Base-by-base conservation (phyloP, 2,113 vertebrate genomes). In the Laticauda colubrina region DNA sequence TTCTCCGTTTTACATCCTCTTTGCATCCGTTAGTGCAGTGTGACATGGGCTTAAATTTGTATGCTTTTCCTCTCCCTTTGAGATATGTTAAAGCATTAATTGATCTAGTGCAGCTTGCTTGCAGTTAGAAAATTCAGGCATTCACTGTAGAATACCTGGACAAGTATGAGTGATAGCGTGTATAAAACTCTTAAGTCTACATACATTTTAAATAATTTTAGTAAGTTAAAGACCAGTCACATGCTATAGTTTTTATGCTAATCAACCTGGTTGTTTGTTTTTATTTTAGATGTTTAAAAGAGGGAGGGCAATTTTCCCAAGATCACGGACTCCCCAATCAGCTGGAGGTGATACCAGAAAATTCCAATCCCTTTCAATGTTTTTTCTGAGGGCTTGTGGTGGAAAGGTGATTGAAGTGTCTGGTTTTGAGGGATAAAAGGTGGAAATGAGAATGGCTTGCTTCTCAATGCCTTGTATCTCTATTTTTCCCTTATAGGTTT, bases 21-120 rank as follows among this genome's bases (percentile, higher is more conserved):
- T 39, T 39, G 34, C 34, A 39, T 39, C 34, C 34, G 34, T 39
- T 39, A 39, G 34, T 39, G 34, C 34, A 39, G 34, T 39, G 34
- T 39, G 34, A 39, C 34, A 39, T 39, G 34, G 34, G 34, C 48
- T 85, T 89, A 92, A 48, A 34, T 85, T 93, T 94, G 3, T 95
- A 95, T 96, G 75, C 57, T 39, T 93, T 90, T 59, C 43, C 89
- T 87, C 0, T 93, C 88, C 64, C 94, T 92, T n/a, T 51, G 93
- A 89, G 56, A 90, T 43, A 3, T 0, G 2, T 64, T 90, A 88
- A 91, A 96, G 45, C 92, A 92, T 29, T 94, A 51, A 21, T 69
- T 95, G 85, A 64, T 55, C 53, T 91, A 86, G 64, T 21, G 4
- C 54, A 87, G 75, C 4, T 94, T 89, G 23, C 94, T 95, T 94